These are phyloP conservation scores for Axis porcinus DNA, from an alignment of 2,113 vertebrate species.

Conservation along the genomic window DNA sequence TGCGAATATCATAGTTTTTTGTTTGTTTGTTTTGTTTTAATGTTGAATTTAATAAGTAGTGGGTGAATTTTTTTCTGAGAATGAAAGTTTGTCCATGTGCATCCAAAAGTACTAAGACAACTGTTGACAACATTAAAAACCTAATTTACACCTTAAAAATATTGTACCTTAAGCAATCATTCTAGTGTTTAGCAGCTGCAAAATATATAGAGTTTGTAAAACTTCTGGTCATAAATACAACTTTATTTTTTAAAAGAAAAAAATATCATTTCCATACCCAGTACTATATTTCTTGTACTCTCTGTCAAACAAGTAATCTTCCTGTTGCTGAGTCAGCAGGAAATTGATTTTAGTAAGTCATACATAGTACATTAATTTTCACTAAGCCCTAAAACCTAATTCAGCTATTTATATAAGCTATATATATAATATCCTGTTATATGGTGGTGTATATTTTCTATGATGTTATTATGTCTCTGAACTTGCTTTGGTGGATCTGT, in stretches of 20 bases:
- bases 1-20: neutral
- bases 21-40: neutral
- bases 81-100: neutral
- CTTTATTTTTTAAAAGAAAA: conserved; percentile 62
- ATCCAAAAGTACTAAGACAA: neutral
- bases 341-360: conserved; percentile 61
- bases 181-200: conserved; percentile 37
- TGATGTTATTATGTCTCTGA: conserved; percentile 35
- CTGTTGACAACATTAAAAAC: conserved; percentile 19
- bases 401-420: conserved; percentile 36
- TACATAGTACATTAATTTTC: conserved; percentile 71
- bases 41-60: neutral
- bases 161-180: conserved; percentile 13
- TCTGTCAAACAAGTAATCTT: conserved; percentile 62
- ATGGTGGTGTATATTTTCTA: conserved; percentile 51
- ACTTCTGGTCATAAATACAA: conserved; percentile 68
- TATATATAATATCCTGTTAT: conserved; percentile 39
- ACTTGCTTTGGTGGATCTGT: neutral
- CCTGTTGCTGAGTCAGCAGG: conserved; percentile 54
- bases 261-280: conserved; percentile 56
- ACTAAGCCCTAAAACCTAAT: conserved; percentile 62
- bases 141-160: conserved; percentile 54
- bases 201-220: conserved; percentile 64
- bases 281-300: conserved; percentile 41
- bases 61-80: neutral